Evolutionary conservation across 2,113 vertebrate genomes (phyloP).

Genomic region (Mionectes macconnelli): DNA sequence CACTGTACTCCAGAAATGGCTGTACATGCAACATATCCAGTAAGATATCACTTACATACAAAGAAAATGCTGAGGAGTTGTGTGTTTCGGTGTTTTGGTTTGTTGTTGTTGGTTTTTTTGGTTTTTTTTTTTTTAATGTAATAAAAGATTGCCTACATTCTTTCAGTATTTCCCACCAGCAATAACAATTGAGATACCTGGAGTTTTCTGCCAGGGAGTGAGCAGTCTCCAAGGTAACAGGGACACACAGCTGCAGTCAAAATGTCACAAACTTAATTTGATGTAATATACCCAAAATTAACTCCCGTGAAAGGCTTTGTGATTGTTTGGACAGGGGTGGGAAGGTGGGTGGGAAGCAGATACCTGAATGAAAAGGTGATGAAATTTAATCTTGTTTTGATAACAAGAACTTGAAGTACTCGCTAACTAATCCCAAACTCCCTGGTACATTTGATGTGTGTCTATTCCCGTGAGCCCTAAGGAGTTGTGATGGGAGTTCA

Average conservation of each 20-base stretch:
- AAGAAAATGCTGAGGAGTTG: background rate
- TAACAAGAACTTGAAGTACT: background rate
- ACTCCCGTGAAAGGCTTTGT: background rate
- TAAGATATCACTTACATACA: background rate
- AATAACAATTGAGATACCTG: background rate
- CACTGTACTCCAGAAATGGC: background rate
- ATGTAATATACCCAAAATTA: background rate
- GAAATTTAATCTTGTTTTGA: background rate
- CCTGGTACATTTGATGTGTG: rapidly evolving
- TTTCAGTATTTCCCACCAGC: background rate
- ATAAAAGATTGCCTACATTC: background rate
- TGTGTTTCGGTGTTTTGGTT: background rate
- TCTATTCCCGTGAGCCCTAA: background rate
- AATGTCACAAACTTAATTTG: background rate
- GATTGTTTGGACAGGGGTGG: background rate
- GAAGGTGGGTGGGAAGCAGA: background rate
- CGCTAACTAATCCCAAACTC: rapidly evolving
- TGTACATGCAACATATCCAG: background rate
- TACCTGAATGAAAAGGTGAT: background rate
- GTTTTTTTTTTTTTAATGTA: background rate
- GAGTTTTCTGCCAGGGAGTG: background rate
- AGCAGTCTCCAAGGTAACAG: background rate
- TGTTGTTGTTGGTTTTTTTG: no score
- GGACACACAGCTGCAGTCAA: background rate
- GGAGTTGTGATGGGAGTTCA: rapidly evolving